Evolutionary conservation across 1,140 invertebrate species (phyloP), one percentile per base, ranked within the genome.

Genomic region (Saccostrea echinata): DNA sequence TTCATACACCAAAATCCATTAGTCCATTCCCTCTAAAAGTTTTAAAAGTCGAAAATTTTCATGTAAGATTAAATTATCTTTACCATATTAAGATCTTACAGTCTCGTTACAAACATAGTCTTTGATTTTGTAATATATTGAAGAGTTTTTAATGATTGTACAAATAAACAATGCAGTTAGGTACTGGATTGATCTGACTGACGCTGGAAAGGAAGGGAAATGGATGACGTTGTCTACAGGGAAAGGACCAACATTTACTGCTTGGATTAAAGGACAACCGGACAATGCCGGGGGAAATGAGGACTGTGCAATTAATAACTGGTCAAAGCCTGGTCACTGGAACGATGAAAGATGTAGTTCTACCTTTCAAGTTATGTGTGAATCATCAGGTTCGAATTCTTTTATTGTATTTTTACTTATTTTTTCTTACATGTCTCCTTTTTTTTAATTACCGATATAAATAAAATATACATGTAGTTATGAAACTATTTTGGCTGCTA

Each of bases 121-220:
- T n/a, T n/a, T n/a, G n/a, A n/a, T n/a, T n/a, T n/a, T n/a, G n/a
- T n/a, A n/a, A 43, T 43, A 43, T 43, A 43, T 43, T 0, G 9
- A 43, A 43, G 43, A 8, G 6, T 43, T 43, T 43, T 43, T 43
- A 8, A 43, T 0, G 6, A 43, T 64, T 18, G 9, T 1, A n/a
- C 9, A 1, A 1, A 64, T 64, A 21, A 8, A 21, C 18, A 64
- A 64, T 11, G 27, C 27, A 76, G 68, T 30, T 76, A 0, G 0
- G 12, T 76, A 76, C 68, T 76, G 68, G 68, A 33, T 76, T 30
- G 68, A 76, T 76, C 13, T 76, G 24, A 76, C 68, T 76, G 68
- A 76, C 30, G 16, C 27, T 30, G 68, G 68, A 27, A 76, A 27
- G 27, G 68, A 76, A 18, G 68, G 68, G 0, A 9, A 76, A 3